A percentile compares a stretch with the other conserved stretches of the same genome.
These are phyloP conservation scores for Ips typographus DNA, from an alignment of 1,140 invertebrate species.

Conservation along the genomic window DNA sequence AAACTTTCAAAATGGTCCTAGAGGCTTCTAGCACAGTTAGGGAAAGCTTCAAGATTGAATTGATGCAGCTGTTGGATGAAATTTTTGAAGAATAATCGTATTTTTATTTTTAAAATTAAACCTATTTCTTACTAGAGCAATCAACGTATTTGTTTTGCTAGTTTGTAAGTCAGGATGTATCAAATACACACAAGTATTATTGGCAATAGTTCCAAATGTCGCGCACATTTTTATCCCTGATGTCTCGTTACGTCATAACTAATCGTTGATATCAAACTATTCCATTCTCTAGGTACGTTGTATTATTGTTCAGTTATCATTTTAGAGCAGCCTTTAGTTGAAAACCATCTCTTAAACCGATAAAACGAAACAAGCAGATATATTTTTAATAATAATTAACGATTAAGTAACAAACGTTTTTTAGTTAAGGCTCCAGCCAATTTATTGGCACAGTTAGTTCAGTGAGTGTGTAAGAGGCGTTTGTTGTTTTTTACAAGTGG, in stretches of 20 bases:
- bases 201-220: conserved; percentile 30
- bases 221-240: conserved; percentile 26
- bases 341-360: neutral
- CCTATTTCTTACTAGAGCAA: neutral
- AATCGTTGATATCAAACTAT: conserved; percentile 10
- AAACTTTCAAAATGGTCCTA: too few species aligned
- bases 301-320: too few species aligned
- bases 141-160: neutral
- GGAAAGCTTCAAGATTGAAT: too few species aligned
- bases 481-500: neutral
- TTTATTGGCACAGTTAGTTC: conserved; percentile 38
- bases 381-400: conserved; percentile 37
- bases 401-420: conserved; percentile 39
- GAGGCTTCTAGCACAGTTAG: too few species aligned
- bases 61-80: too few species aligned
- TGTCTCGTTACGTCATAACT: conserved; percentile 9
- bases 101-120: too few species aligned
- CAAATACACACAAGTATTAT: neutral
- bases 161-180: neutral
- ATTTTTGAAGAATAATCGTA: too few species aligned
- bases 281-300: too few species aligned
- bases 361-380: conserved; percentile 7
- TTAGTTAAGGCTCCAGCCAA: conserved; percentile 37
- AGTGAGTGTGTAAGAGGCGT: conserved; percentile 9
- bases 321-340: too few species aligned